A percentile compares a stretch with the other conserved stretches of the same genome.
phyloP scores from a whole-genome alignment of 1,140 invertebrate genomes.

The Pygmarrhopalites habei region DNA sequence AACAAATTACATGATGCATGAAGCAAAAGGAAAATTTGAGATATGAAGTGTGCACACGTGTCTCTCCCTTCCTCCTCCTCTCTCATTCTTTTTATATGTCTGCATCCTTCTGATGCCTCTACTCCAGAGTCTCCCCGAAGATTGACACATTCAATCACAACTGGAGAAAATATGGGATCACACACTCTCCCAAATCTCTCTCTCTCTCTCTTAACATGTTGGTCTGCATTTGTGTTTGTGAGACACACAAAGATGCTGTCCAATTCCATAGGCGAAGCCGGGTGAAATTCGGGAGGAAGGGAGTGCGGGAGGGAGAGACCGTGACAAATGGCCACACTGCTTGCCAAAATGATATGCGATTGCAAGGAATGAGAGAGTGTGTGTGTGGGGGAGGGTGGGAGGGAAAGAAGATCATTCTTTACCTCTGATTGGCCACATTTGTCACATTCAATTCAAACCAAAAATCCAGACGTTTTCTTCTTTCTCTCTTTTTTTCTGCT shows the following conservation, averaged over 20 bases:
- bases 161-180: background rate
- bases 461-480: background rate
- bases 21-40: no score
- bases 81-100: no score
- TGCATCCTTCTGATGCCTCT: no score
- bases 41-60: no score
- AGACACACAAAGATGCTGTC: background rate
- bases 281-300: background rate
- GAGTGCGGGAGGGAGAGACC: background rate
- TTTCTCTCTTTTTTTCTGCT: background rate
- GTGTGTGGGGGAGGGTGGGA: background rate
- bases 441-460: conserved; percentile 21
- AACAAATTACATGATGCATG: no score
- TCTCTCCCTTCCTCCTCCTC: no score
- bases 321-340: conserved; percentile 23
- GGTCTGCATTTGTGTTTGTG: background rate
- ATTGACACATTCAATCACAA: conserved; percentile 9
- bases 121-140: no score
- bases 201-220: background rate
- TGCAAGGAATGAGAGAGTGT: background rate
- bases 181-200: background rate
- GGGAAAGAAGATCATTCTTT: conserved; percentile 16
- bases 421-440: conserved; percentile 24
- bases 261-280: background rate
- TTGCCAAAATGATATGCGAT: conserved; percentile 2